Percentiles rank a stretch among this genome's conserved stretches.
Conservation (phyloP, 2,797 vertebrate species). For the Pseudocheirus occidentalis region DNA sequence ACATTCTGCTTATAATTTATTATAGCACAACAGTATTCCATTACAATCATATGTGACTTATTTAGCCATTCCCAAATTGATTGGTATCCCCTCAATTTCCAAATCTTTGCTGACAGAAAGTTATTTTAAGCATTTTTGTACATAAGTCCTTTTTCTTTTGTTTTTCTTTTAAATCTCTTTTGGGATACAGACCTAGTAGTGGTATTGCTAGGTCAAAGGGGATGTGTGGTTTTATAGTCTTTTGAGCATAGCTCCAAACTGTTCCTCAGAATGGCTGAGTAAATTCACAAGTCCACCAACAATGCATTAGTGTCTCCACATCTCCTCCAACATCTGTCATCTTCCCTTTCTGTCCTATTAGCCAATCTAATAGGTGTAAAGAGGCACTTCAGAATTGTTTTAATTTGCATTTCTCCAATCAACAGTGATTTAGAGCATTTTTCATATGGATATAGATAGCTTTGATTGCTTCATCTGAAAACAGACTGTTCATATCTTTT, state of each 20-base stretch:
- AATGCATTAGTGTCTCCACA: background rate
- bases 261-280: background rate
- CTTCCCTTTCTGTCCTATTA: background rate
- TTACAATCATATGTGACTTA: background rate
- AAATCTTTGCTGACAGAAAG: background rate
- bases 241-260: background rate
- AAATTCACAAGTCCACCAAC: background rate
- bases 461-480: background rate
- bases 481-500: background rate
- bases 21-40: background rate
- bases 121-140: background rate
- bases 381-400: background rate
- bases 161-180: background rate
- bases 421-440: background rate
- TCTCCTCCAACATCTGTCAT: background rate
- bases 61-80: background rate
- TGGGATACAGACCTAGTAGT: background rate
- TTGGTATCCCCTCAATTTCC: background rate
- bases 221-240: background rate
- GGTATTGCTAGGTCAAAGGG: background rate
- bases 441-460: background rate
- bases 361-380: background rate
- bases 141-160: background rate
- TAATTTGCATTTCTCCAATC: background rate
- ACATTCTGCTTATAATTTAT: background rate